Base-by-base conservation (phyloP, 2,888 invertebrate genomes). In the Protodeltote pygarga region DNA sequence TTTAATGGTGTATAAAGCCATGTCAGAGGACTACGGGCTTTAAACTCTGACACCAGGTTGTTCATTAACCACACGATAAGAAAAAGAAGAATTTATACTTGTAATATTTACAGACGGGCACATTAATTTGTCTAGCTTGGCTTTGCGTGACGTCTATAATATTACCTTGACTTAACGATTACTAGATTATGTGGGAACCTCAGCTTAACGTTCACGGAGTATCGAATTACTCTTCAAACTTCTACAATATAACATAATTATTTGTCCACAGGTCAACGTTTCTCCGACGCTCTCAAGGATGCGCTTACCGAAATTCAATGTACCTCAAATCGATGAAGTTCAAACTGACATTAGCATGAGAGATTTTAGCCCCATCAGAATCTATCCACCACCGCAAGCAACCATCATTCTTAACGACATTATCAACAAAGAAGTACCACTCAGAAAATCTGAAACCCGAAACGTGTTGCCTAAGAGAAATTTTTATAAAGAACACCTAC, bases 401-500 rank as follows among this genome's bases (percentile, higher is more conserved):
- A 25, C 6, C n/a, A 23, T 23, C 11, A 15, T 17, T 5, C 10
- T 13, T 1, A 35, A 9, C 21, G 10, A 62, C 2, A 3, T 20
- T 4, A 1, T 9, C 8, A 13, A n/a, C 3, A 42, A 27, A 3
- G 27, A 29, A 14, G 28, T 28, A 16, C 24, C 39, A 3, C 27
- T 46, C 0, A 40, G 8, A 9, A 42, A 21, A 29, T 38, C 46
- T 0, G 42, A 50, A 10, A 54, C 57, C 0, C 29, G 44, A 11
- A 40, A 51, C 3, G 25, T 45, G 1, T 28, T 46, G 5, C 49
- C 65, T 3, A 60, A 48, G n/a, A 59, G 15, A 24, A 65, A 53
- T 9, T 53, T 59, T 20, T 75, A 77, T 6, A 75, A 67, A 35
- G 64, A 77, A 8, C 41, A 57, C 24, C 42, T 85, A 11, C 59